Evolutionary conservation across 2,113 vertebrate genomes (phyloP), one percentile per base, ranked within the genome.

Genomic region (Carassius gibelio): DNA sequence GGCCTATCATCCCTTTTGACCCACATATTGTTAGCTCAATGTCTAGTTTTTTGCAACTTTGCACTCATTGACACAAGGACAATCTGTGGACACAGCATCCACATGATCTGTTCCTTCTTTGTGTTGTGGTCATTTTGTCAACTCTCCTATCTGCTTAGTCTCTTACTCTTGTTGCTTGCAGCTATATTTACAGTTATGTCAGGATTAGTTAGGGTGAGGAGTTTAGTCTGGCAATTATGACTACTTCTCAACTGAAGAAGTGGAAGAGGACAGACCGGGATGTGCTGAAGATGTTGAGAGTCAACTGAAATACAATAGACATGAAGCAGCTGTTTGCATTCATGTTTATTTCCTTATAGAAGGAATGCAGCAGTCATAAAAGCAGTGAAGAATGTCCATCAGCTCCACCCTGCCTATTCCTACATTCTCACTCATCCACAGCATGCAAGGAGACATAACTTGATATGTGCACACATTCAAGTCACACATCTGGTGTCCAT

Each of bases 291-390:
- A 80, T 45, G 42, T 23, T 79, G 74, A 76, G n/a, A 62, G n/a
- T 64, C 78, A 6, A 61, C 64, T 82, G 72, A 83, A 77, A 82
- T 38, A 36, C 81, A 87, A 42, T 57, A 52, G 71, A 81, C 64
- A 61, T 30, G 42, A 81, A 85, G 42, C 83, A 89, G 84, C 57
- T 81, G 68, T 87, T 85, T 90, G 76, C 87, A 87, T 66, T 89
- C 76, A 69, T 34, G 6, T 81, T 82, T 30, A 83, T 84, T 81
- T 82, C 81, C 76, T 87, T 59, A 85, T 71, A 80, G 75, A 83
- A 79, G 80, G 87, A 59, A 81, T 45, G 55, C 84, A 80, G 55
- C 36, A 76, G 86, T 45, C 45, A 80, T 87, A 88, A 89, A 89
- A 84, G 80, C 88, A 77, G 82, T 79, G 64, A 34, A 19, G 72